Evolutionary conservation across 53 echinoderm and acorn worm species (phyloP).

Genomic region (Pentamera pediparva): DNA sequence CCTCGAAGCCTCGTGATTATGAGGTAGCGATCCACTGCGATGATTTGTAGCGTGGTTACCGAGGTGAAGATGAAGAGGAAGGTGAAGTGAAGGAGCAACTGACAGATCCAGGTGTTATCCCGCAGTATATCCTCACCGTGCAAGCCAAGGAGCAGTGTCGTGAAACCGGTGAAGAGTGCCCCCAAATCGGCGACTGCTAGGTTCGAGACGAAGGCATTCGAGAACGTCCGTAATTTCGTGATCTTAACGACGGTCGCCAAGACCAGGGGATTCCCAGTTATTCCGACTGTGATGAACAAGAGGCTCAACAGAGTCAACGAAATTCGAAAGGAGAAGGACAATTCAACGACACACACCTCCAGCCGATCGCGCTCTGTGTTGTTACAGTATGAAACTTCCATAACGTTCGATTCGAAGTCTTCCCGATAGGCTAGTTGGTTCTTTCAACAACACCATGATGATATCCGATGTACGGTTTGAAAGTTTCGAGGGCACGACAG

Average conservation of each 20-base stretch:
- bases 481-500: no score
- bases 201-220: conserved; percentile 23
- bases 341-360: no score
- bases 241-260: background rate
- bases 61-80: conserved; percentile 26
- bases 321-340: no score
- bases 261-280: background rate
- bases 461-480: no score
- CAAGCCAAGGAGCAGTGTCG: background rate
- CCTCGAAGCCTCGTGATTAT: conserved; percentile 13
- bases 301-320: background rate
- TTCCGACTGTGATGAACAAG: background rate
- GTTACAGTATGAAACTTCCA: no score
- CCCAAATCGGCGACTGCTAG: conserved; percentile 18
- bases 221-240: conserved; percentile 6
- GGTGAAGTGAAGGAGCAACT: background rate
- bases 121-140: background rate
- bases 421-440: no score
- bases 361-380: no score
- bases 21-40: conserved; percentile 25
- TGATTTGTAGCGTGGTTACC: conserved; percentile 8
- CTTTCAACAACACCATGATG: no score
- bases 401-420: no score
- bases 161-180: background rate
- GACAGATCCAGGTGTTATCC: background rate